phyloP scores from a whole-genome alignment of 2,888 invertebrate species.

The Anthophora plumipes region DNA sequence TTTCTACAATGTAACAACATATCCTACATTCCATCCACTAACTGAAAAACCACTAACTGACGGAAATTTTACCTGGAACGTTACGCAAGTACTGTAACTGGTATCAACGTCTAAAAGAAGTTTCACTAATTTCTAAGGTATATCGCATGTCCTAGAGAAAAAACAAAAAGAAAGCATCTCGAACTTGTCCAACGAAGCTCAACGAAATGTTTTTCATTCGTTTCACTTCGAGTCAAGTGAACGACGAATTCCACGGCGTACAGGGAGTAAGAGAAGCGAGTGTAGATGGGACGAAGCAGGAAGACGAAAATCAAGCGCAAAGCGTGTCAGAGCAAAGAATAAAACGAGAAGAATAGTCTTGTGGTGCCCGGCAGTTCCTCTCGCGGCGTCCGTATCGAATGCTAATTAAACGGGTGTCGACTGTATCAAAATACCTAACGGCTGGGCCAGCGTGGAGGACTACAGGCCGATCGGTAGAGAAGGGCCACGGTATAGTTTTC shows the following conservation, averaged over 20 bases:
- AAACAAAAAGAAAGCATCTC: not conserved
- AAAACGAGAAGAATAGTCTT: constrained; percentile 50
- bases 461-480: constrained; percentile 70
- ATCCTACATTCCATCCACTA: too few species aligned
- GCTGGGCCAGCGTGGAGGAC: constrained; percentile 74
- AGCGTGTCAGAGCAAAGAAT: constrained; percentile 54
- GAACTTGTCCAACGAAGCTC: not conserved
- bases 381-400: constrained; percentile 81
- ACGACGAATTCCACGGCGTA: constrained; percentile 21
- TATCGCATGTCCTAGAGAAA: not conserved
- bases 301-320: constrained; percentile 56
- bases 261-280: not conserved
- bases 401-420: constrained; percentile 84
- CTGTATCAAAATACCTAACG: constrained; percentile 83
- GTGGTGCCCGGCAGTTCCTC: constrained; percentile 69
- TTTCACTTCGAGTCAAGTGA: not conserved
- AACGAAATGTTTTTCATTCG: constrained; percentile 21
- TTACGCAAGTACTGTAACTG: too few species aligned
- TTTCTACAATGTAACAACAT: too few species aligned
- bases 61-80: too few species aligned
- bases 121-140: not conserved
- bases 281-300: constrained; percentile 26
- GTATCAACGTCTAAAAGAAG: too few species aligned
- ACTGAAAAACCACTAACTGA: too few species aligned
- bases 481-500: constrained; percentile 78